A percentile compares a stretch with the other conserved stretches of the same genome.
Conservation (phyloP, 2,797 vertebrate genomes). For the Gymnoscopelus microlampas region DNA sequence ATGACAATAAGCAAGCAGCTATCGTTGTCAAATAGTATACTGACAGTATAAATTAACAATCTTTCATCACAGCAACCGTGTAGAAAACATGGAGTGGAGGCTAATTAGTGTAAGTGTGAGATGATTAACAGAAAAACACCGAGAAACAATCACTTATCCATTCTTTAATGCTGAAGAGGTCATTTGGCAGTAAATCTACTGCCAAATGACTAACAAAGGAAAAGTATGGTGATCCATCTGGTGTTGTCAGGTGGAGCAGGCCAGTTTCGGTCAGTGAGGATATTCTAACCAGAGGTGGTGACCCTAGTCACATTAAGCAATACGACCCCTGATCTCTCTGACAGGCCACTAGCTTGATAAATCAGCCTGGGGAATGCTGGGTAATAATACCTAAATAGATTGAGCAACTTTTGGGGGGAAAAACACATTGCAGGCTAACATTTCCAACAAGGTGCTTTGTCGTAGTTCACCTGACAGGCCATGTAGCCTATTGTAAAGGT, state of each 20-base stretch:
- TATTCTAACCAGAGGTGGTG: conserved; percentile 4
- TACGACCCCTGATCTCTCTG: conserved; percentile 43
- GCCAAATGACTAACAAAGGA: too few relatives aligned
- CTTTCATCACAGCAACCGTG: too few relatives aligned
- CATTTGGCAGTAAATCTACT: background rate
- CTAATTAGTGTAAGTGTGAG: background rate
- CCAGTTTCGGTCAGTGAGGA: background rate
- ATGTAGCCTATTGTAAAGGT: too few relatives aligned
- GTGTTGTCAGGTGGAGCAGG: conserved; percentile 5
- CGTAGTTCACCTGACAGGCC: too few relatives aligned
- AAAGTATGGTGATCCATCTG: background rate
- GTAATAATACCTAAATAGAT: conserved; percentile 6
- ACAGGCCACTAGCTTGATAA: conserved; percentile 17
- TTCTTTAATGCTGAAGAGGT: background rate
- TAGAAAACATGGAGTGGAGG: background rate
- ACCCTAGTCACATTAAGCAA: conserved; percentile 33
- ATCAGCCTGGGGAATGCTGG: conserved; percentile 16
- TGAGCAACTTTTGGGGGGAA: conserved; percentile 9
- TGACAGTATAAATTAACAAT: background rate
- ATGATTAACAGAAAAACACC: background rate
- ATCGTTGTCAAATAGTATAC: background rate
- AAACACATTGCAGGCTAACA: background rate
- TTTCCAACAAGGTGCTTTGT: too few relatives aligned
- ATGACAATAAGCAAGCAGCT: conserved; percentile 2
- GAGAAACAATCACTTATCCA: background rate